phyloP scores from a whole-genome alignment of 2,797 vertebrate species.

The Scolopax rusticola region DNA sequence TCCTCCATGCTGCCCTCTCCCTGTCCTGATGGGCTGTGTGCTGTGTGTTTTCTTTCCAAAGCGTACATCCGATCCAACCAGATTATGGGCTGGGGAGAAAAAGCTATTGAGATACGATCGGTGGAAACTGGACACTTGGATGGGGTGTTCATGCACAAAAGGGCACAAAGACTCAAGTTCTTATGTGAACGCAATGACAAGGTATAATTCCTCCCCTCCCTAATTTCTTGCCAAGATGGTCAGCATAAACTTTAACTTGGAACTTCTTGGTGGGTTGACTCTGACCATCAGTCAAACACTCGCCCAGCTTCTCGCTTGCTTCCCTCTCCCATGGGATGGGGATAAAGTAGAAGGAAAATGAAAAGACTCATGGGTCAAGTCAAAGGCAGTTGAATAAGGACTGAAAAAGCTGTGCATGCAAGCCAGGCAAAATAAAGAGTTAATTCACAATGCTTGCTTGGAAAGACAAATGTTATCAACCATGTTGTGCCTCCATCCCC shows the following conservation, averaged over 20 bases:
- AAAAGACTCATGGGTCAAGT: background rate
- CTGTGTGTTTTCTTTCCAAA: slow-evolving; percentile 55
- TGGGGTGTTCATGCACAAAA: slow-evolving; percentile 94
- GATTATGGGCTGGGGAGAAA: slow-evolving; percentile 95
- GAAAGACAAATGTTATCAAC: background rate
- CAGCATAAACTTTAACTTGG: accelerated
- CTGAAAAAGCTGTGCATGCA: background rate
- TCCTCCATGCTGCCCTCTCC: background rate
- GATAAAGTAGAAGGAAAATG: background rate
- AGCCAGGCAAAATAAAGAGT: background rate
- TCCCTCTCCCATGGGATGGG: background rate
- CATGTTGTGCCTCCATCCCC: accelerated
- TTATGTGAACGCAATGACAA: slow-evolving; percentile 92
- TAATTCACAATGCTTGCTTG: background rate
- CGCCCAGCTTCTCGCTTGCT: background rate
- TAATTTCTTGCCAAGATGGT: background rate
- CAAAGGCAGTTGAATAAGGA: background rate
- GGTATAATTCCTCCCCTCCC: slow-evolving; percentile 69
- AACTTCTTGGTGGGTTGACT: background rate
- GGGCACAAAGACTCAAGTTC: slow-evolving; percentile 92
- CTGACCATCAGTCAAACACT: background rate
- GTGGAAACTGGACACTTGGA: slow-evolving; percentile 92
- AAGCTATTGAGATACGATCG: slow-evolving; percentile 91
- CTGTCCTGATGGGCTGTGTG: background rate
- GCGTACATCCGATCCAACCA: slow-evolving; percentile 93